Conservation (phyloP, 1,140 invertebrate genomes). For the Phenacoccus solenopsis region DNA sequence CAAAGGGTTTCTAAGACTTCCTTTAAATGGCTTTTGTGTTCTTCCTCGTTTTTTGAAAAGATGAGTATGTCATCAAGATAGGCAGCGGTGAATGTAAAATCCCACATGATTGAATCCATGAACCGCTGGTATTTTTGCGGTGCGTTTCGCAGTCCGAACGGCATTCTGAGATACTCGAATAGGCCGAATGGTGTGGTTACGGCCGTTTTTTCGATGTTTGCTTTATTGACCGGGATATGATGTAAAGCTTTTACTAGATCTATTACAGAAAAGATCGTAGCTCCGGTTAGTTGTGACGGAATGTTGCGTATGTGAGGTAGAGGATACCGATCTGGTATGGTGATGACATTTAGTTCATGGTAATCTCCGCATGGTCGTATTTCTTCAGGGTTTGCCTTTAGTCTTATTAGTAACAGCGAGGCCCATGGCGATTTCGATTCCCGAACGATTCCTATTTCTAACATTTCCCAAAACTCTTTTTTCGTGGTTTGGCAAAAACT, state of each 20-base stretch:
- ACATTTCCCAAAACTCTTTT: too few species aligned
- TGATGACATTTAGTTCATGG: too few species aligned
- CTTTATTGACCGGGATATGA: constrained; percentile 36
- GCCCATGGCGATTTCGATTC: too few species aligned
- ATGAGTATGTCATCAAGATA: constrained; percentile 23
- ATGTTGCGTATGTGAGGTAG: too few species aligned
- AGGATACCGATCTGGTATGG: too few species aligned
- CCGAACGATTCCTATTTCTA: too few species aligned
- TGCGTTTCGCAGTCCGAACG: constrained; percentile 33
- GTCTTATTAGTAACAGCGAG: too few species aligned
- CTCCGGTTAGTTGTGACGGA: too few species aligned
- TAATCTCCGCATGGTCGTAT: too few species aligned
- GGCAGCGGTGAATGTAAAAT: background rate
- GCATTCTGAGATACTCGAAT: constrained; percentile 32
- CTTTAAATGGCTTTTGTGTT: constrained; percentile 22
- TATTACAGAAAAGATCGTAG: constrained; percentile 36
- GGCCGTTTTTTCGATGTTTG: constrained; percentile 36
- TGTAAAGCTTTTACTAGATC: constrained; percentile 40
- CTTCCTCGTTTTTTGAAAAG: constrained; percentile 17
- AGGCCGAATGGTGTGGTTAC: constrained; percentile 32
- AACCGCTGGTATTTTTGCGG: constrained; percentile 33
- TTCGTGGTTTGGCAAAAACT: too few species aligned
- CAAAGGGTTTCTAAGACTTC: constrained; percentile 26
- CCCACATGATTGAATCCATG: background rate
- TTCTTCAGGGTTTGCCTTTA: too few species aligned